Evolutionary conservation across 2,888 invertebrate species (phyloP).

Genomic region (Urechis unicinctus): DNA sequence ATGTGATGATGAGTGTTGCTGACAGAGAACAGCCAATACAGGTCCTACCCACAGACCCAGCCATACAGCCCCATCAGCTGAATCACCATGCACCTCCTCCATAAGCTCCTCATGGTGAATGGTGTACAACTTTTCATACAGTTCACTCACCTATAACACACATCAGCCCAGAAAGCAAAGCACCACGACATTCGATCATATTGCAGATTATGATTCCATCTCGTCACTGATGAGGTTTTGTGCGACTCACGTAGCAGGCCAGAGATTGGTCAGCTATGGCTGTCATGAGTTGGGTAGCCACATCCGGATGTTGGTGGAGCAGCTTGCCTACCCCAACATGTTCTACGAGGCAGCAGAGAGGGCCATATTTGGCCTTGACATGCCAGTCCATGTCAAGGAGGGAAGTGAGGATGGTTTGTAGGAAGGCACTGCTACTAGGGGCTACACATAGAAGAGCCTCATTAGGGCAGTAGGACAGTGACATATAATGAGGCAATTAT

Average conservation of each 20-base stretch:
- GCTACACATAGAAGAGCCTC: slow-evolving; percentile 14
- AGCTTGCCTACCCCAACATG: slow-evolving; percentile 47
- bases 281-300: slow-evolving; percentile 46
- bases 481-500: too few relatives aligned
- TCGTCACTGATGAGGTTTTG: too few relatives aligned
- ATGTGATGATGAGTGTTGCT: slow-evolving; percentile 27
- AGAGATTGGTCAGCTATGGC: slow-evolving; percentile 48
- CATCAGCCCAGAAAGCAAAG: background rate
- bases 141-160: slow-evolving; percentile 51
- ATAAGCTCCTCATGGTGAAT: slow-evolving; percentile 39
- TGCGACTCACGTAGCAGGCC: slow-evolving; percentile 50
- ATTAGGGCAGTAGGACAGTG: too few relatives aligned
- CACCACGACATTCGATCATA: background rate
- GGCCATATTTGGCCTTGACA: slow-evolving; percentile 44
- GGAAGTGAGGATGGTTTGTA: slow-evolving; percentile 24
- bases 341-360: slow-evolving; percentile 47
- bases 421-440: slow-evolving; percentile 24
- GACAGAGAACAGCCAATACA: slow-evolving; percentile 34
- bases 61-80: slow-evolving; percentile 51
- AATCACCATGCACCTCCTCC: slow-evolving; percentile 27
- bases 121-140: slow-evolving; percentile 57
- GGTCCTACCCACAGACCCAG: slow-evolving; percentile 55
- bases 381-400: slow-evolving; percentile 39
- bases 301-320: slow-evolving; percentile 41
- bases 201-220: too few relatives aligned